Percentiles rank a stretch among this genome's conserved stretches.
phyloP scores from a whole-genome alignment of 1,140 invertebrate species.

The Diprion similis region DNA sequence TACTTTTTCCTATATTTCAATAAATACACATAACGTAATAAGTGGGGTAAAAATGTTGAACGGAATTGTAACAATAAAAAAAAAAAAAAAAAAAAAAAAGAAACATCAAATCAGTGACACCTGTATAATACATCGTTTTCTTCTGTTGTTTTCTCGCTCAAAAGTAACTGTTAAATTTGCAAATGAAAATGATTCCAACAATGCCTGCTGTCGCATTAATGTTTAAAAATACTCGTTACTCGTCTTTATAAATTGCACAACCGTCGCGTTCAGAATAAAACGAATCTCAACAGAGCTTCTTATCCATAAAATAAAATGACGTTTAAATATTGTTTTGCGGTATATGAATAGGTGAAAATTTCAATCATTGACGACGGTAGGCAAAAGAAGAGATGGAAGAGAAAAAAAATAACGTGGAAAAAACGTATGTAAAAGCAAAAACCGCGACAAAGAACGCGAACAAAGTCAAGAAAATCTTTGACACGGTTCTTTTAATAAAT shows the following conservation, averaged over 20 bases:
- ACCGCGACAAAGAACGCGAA: background rate
- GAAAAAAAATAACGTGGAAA: too few species aligned
- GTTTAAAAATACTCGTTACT: background rate
- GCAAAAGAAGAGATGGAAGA: background rate
- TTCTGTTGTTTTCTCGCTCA: background rate
- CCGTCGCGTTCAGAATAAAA: background rate
- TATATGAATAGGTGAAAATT: background rate
- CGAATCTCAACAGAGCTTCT: background rate
- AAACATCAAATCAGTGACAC: background rate
- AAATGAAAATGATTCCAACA: background rate
- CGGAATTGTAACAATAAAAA: background rate
- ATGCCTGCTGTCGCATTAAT: background rate
- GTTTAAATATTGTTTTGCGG: background rate
- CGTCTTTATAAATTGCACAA: background rate
- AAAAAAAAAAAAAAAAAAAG: background rate
- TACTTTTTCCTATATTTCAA: constrained; percentile 1
- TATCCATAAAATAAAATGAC: background rate
- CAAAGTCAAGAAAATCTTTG: background rate
- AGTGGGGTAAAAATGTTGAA: background rate
- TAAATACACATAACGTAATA: background rate
- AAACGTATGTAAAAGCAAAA: too few species aligned
- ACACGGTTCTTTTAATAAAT: background rate
- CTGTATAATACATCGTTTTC: background rate
- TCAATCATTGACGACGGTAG: background rate
- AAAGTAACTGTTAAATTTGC: background rate